Percentiles rank a stretch among this genome's conserved stretches.
Conservation (phyloP, 2,888 invertebrate genomes). For the Tiliacea aurago region DNA sequence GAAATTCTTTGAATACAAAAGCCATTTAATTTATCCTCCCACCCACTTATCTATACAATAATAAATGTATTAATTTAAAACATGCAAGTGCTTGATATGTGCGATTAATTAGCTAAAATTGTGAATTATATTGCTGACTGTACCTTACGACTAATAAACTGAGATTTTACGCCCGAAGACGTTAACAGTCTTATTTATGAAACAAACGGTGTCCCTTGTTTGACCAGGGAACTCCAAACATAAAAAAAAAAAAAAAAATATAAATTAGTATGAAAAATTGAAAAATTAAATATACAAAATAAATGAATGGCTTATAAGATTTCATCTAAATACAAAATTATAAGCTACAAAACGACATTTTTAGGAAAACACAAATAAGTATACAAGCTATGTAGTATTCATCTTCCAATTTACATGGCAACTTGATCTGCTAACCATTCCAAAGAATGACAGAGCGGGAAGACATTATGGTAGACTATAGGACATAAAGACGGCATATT, state of each 20-base stretch:
- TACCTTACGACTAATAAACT: slow-evolving; percentile 47
- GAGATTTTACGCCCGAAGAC: slow-evolving; percentile 42
- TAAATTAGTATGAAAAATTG: background rate
- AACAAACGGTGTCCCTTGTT: slow-evolving; percentile 24
- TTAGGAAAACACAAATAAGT: slow-evolving; percentile 5
- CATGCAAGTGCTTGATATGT: slow-evolving; percentile 83
- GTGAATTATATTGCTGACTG: slow-evolving; percentile 61
- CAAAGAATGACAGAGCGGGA: background rate
- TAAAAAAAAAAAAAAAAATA: background rate
- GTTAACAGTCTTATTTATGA: slow-evolving; percentile 61
- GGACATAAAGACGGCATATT: slow-evolving; percentile 17
- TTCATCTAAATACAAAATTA: slow-evolving; percentile 4
- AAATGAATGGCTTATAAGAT: slow-evolving; percentile 23
- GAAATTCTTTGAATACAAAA: slow-evolving; percentile 42
- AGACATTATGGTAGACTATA: slow-evolving; percentile 1
- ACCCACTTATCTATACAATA: slow-evolving; percentile 56
- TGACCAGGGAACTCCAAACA: slow-evolving; percentile 11
- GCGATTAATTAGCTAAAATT: slow-evolving; percentile 67
- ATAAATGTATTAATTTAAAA: slow-evolving; percentile 65
- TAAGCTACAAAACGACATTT: slow-evolving; percentile 1
- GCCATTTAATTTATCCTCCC: background rate
- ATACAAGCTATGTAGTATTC: slow-evolving; percentile 1
- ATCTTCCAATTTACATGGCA: slow-evolving; percentile 5
- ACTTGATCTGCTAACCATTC: background rate
- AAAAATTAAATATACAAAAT: slow-evolving; percentile 14